Evolutionary conservation across 2,888 invertebrate genomes (phyloP).

Genomic region (Sceliomorpha sp.): DNA sequence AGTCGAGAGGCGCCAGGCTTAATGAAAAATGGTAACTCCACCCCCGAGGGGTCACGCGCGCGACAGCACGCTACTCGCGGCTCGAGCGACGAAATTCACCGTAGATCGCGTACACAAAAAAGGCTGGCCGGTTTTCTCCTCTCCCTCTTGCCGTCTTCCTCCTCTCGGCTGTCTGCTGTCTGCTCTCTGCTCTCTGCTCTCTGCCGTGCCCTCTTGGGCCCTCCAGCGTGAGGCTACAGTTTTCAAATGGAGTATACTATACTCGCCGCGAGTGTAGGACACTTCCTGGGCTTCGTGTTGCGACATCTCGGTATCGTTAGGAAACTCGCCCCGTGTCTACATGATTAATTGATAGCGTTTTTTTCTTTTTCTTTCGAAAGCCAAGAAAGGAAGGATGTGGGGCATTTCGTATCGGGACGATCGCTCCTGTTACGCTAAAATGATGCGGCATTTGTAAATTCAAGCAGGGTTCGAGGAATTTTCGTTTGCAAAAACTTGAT

Average conservation of each 20-base stretch:
- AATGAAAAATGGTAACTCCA: constrained; percentile 73
- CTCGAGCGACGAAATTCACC: constrained; percentile 42
- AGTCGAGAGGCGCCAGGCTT: constrained; percentile 61
- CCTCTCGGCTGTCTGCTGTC: constrained; percentile 18
- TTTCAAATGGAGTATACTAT: constrained; percentile 1
- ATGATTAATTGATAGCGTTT: too few relatives aligned
- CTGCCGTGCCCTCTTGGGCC: constrained; percentile 13
- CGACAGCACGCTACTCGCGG: constrained; percentile 16
- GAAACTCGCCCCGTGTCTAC: too few relatives aligned
- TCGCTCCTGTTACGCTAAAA: too few relatives aligned
- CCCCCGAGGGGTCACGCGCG: constrained; percentile 39
- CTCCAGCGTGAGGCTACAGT: constrained; percentile 7
- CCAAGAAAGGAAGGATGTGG: too few relatives aligned
- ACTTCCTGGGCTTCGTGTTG: too few relatives aligned
- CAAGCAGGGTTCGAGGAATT: too few relatives aligned
- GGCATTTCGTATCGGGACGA: too few relatives aligned
- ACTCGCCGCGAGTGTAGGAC: background rate
- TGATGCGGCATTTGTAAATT: too few relatives aligned
- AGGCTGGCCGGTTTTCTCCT: constrained; percentile 21
- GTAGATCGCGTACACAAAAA: constrained; percentile 38
- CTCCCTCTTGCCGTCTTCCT: constrained; percentile 6
- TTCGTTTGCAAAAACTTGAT: too few relatives aligned
- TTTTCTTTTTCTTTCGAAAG: too few relatives aligned
- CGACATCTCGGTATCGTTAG: too few relatives aligned
- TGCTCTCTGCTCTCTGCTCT: background rate